These are phyloP conservation scores for Cataglyphis altisquamis DNA, from an alignment of 2,888 invertebrate species.

Conservation along the genomic window DNA sequence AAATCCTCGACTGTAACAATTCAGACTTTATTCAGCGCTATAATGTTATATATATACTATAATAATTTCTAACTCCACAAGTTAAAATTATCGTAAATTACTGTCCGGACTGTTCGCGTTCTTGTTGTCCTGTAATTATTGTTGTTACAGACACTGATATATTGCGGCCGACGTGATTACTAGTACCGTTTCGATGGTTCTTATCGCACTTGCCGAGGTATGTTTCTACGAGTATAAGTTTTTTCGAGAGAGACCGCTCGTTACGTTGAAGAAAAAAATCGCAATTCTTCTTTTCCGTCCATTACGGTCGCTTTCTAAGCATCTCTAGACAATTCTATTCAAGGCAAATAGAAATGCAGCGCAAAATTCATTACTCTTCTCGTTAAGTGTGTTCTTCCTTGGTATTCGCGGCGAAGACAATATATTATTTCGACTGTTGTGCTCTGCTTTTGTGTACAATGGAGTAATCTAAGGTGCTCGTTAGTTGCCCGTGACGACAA, in stretches of 20 bases:
- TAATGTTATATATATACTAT: too few species aligned
- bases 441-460: constrained; percentile 37
- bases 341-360: constrained; percentile 10
- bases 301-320: constrained; percentile 33
- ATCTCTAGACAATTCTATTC: not conserved
- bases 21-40: constrained; percentile 1
- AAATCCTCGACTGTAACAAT: not conserved
- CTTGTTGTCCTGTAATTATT: constrained; percentile 77
- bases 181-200: constrained; percentile 20
- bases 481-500: constrained; percentile 22
- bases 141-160: constrained; percentile 75
- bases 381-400: constrained; percentile 49
- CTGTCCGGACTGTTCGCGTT: constrained; percentile 58
- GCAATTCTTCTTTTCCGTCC: constrained; percentile 20
- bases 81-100: constrained; percentile 38
- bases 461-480: constrained; percentile 43
- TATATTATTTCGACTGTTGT: constrained; percentile 30
- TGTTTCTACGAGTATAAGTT: not conserved
- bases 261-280: constrained; percentile 36
- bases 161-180: constrained; percentile 58
- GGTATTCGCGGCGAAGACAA: constrained; percentile 22
- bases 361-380: constrained; percentile 37
- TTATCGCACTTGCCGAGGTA: constrained; percentile 20
- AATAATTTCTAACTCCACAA: not conserved
- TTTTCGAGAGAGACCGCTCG: constrained; percentile 4